Conservation (phyloP, 2,888 invertebrate genomes). For the Parthenolecanium corni region DNA sequence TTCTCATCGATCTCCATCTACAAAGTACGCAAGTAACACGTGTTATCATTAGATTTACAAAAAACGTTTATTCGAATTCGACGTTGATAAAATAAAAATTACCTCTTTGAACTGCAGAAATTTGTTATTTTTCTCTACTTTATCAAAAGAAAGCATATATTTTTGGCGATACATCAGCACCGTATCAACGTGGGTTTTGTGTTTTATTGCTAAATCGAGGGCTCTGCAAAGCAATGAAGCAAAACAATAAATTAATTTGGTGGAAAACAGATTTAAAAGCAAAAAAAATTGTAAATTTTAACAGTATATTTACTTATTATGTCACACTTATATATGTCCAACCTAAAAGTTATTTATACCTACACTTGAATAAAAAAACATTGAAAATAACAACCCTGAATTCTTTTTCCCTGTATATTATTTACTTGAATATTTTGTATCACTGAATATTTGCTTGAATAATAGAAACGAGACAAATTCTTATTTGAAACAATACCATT, state of each 20-base stretch:
- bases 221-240: slow-evolving; percentile 44
- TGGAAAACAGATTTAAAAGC: no score
- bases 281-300: no score
- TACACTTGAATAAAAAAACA: no score
- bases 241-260: slow-evolving; percentile 1
- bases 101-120: slow-evolving; percentile 38
- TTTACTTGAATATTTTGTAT: no score
- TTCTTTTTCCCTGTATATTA: no score
- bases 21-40: neutral
- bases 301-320: no score
- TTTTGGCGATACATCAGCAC: slow-evolving; percentile 55
- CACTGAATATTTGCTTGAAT: no score
- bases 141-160: slow-evolving; percentile 49
- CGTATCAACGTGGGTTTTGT: slow-evolving; percentile 59
- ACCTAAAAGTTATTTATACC: no score
- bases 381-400: no score
- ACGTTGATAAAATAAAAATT: slow-evolving; percentile 4
- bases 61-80: neutral
- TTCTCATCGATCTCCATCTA: slow-evolving; percentile 42
- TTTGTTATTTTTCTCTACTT: slow-evolving; percentile 47
- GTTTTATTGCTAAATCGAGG: slow-evolving; percentile 58
- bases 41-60: neutral
- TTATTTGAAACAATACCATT: no score
- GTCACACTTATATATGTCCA: no score
- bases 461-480: no score